These are phyloP conservation scores for Sesia apiformis DNA, from an alignment of 2,888 invertebrate genomes.

Conservation along the genomic window DNA sequence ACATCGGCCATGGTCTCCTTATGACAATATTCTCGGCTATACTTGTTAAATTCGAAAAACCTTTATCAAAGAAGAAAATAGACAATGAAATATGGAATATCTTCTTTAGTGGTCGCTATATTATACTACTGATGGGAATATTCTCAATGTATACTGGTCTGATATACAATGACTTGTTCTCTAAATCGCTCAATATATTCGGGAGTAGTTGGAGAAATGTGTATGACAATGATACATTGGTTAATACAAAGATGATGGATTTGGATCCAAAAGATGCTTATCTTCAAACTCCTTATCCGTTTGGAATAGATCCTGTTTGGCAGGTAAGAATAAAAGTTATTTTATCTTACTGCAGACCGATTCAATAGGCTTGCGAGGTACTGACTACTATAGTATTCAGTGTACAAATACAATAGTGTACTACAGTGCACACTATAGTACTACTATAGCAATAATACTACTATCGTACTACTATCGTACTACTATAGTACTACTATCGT, in stretches of 20 bases:
- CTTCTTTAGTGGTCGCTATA: slow-evolving; percentile 82
- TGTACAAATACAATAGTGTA: too few species aligned
- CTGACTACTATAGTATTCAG: too few species aligned
- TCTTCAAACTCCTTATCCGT: slow-evolving; percentile 73
- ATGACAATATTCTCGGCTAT: slow-evolving; percentile 78
- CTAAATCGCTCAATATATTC: slow-evolving; percentile 81
- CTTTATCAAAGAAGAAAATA: slow-evolving; percentile 60
- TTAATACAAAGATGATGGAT: slow-evolving; percentile 32
- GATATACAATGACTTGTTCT: slow-evolving; percentile 83
- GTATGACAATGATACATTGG: slow-evolving; percentile 43
- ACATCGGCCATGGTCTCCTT: slow-evolving; percentile 81
- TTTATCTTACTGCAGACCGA: neutral
- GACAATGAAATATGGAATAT: slow-evolving; percentile 81
- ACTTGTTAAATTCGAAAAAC: slow-evolving; percentile 78
- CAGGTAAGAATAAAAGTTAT: slow-evolving; percentile 47
- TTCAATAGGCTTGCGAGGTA: too few species aligned
- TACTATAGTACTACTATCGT: too few species aligned
- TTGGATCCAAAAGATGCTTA: slow-evolving; percentile 64
- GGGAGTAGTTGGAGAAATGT: slow-evolving; percentile 76
- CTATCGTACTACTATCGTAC: too few species aligned
- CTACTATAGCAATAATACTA: too few species aligned
- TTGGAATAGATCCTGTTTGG: slow-evolving; percentile 84
- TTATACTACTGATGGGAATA: slow-evolving; percentile 82
- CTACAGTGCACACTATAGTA: too few species aligned
- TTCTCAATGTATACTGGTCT: slow-evolving; percentile 85